phyloP scores from a whole-genome alignment of 2,113 vertebrate species.

The Prionailurus viverrinus region DNA sequence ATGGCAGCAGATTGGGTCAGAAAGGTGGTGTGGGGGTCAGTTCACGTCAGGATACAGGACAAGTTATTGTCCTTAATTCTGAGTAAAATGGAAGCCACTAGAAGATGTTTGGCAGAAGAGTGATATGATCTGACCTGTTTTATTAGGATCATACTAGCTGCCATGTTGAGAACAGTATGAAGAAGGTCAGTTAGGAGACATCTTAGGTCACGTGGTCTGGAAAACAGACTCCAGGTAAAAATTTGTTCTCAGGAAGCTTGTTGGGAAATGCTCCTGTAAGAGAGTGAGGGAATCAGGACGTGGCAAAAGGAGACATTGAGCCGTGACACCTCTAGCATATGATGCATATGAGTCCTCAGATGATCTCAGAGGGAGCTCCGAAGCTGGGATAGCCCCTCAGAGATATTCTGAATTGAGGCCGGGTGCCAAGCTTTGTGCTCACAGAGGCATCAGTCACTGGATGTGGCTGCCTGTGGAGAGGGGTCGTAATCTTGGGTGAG shows the following conservation, averaged over 20 bases:
- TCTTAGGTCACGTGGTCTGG: neutral
- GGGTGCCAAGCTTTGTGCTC: neutral
- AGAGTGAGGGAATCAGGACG: neutral
- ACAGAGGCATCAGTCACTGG: neutral
- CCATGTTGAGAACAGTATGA: neutral
- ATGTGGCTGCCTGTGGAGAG: neutral
- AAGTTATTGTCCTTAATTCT: neutral
- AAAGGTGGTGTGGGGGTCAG: neutral
- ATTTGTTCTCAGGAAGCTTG: neutral
- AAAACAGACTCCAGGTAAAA: neutral
- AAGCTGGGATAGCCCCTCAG: neutral
- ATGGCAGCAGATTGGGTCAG: neutral
- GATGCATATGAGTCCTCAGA: neutral
- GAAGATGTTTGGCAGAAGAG: neutral
- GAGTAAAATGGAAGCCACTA: neutral
- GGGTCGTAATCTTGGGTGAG: neutral
- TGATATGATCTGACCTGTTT: neutral
- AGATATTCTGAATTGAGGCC: neutral
- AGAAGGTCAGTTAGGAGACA: neutral
- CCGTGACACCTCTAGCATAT: neutral
- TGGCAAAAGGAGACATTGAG: neutral
- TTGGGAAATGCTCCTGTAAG: neutral
- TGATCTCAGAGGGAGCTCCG: neutral
- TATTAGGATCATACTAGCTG: neutral
- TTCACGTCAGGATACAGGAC: neutral